phyloP scores from a whole-genome alignment of 2,113 vertebrate genomes.

The Pan paniscus region DNA sequence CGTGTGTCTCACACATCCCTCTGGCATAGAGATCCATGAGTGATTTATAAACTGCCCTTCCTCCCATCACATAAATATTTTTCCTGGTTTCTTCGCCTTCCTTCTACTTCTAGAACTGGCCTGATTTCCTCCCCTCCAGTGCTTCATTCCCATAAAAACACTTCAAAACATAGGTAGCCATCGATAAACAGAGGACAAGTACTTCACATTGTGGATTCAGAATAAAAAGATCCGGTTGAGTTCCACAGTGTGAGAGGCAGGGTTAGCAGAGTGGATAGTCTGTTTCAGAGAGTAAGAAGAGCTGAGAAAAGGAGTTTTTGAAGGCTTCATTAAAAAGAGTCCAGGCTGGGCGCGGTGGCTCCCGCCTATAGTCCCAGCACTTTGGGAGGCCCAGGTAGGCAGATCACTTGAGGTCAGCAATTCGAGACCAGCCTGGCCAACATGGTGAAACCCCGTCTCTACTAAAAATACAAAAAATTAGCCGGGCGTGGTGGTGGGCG shows the following conservation, averaged over 20 bases:
- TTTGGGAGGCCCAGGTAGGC: too few species aligned
- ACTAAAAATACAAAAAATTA: too few species aligned
- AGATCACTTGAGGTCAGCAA: too few species aligned
- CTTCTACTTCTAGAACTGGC: not conserved
- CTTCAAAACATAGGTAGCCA: not conserved
- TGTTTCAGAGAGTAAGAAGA: not conserved
- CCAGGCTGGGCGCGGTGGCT: too few species aligned
- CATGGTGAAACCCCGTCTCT: too few species aligned
- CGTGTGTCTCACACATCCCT: not conserved
- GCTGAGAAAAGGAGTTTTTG: not conserved
- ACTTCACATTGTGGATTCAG: not conserved
- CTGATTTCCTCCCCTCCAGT: not conserved
- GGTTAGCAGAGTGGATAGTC: not conserved
- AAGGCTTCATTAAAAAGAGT: not conserved
- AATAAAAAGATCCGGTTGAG: not conserved
- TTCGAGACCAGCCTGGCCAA: too few species aligned
- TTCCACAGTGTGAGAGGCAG: not conserved
- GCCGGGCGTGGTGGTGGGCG: too few species aligned
- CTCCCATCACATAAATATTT: not conserved
- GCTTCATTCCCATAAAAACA: not conserved
- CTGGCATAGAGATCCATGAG: not conserved
- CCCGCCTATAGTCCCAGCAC: too few species aligned
- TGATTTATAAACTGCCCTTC: not conserved
- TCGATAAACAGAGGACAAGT: not conserved
- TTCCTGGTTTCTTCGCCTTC: not conserved